These are phyloP conservation scores for Tineola bisselliella DNA, from an alignment of 2,888 invertebrate genomes.

Conservation along the genomic window DNA sequence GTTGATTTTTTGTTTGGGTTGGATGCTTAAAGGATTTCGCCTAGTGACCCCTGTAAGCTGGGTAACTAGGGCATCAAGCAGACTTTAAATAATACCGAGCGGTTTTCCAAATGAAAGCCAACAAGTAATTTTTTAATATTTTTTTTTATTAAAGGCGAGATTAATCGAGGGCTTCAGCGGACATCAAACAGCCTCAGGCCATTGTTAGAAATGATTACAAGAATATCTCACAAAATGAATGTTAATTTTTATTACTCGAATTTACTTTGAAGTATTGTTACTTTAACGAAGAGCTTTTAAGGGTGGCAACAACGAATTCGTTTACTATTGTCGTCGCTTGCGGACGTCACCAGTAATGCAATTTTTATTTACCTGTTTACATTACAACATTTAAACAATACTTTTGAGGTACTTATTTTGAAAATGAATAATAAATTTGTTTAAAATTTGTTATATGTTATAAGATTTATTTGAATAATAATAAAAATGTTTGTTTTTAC, in stretches of 20 bases:
- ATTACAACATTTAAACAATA: not conserved
- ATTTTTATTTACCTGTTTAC: not conserved
- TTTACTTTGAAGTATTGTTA: slow-evolving; percentile 38
- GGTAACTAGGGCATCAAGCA: slow-evolving; percentile 7
- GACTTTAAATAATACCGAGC: slow-evolving; percentile 13
- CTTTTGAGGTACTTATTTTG: not conserved
- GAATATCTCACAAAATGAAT: slow-evolving; percentile 54
- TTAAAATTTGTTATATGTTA: no score
- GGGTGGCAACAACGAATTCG: slow-evolving; percentile 20
- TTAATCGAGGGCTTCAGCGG: slow-evolving; percentile 56
- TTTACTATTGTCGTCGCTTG: slow-evolving; percentile 23
- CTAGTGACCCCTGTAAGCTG: slow-evolving; percentile 12
- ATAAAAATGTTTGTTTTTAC: no score
- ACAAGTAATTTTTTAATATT: slow-evolving; percentile 21
- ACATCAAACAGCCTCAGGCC: slow-evolving; percentile 56
- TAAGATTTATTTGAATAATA: no score
- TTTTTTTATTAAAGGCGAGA: slow-evolving; percentile 51
- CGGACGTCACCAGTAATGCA: not conserved
- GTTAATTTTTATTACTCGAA: slow-evolving; percentile 59
- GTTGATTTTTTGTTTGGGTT: slow-evolving; percentile 1
- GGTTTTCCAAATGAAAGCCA: slow-evolving; percentile 6
- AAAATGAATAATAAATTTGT: no score
- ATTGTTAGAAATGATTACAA: slow-evolving; percentile 60
- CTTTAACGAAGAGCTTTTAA: slow-evolving; percentile 25
- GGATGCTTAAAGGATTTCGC: slow-evolving; percentile 13